phyloP scores from a whole-genome alignment of 2,888 invertebrate genomes.

The Dicyrtomina minuta region DNA sequence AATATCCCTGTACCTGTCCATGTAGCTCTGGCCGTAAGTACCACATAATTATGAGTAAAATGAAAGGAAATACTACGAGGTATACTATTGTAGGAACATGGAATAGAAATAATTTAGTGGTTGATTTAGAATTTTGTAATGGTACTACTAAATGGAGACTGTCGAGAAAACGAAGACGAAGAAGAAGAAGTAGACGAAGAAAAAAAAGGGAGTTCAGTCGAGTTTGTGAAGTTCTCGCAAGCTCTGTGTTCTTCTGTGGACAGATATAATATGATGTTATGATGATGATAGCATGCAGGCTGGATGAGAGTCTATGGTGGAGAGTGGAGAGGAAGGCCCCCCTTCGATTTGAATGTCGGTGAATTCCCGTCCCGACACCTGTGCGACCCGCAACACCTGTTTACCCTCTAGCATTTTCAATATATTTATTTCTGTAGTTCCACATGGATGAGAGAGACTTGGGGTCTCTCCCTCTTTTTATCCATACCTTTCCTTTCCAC shows the following conservation, averaged over 20 bases:
- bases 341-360: constrained; percentile 38
- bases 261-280: neutral
- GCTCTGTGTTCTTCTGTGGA: neutral
- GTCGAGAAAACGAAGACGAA: too few relatives aligned
- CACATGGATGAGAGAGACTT: neutral
- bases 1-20: too few relatives aligned
- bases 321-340: constrained; percentile 29
- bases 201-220: too few relatives aligned
- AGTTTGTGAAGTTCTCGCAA: neutral
- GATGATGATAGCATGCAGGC: neutral
- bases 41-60: too few relatives aligned
- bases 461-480: neutral
- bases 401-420: constrained; percentile 41
- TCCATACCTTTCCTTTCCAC: neutral
- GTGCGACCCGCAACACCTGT: constrained; percentile 41
- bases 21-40: too few relatives aligned
- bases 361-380: constrained; percentile 37
- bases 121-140: too few relatives aligned
- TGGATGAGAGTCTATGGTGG: neutral
- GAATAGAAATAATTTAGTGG: too few relatives aligned
- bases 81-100: too few relatives aligned
- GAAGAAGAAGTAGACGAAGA: too few relatives aligned
- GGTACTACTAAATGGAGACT: too few relatives aligned
- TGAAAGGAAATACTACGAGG: too few relatives aligned
- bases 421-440: constrained; percentile 34